A percentile compares a stretch with the other conserved stretches of the same genome.
Conservation (phyloP, 2,888 invertebrate genomes). For the Glaucopsyche alexis region DNA sequence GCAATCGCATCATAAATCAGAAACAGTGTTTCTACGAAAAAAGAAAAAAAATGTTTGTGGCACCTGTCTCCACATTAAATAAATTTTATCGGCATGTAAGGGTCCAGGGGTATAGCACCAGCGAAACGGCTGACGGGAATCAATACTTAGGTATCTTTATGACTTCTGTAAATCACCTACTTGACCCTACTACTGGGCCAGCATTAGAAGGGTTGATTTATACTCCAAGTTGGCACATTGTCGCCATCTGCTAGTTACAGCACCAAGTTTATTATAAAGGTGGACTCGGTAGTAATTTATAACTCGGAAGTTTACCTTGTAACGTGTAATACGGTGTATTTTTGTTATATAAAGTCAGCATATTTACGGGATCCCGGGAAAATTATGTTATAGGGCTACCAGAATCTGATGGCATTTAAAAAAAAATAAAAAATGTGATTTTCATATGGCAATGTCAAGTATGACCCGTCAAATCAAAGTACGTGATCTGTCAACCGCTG, state of each 20-base stretch:
- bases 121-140: constrained; percentile 12
- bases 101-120: constrained; percentile 5
- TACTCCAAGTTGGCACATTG: constrained; percentile 72
- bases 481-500: too few relatives aligned
- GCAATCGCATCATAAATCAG: background rate
- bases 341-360: constrained; percentile 15
- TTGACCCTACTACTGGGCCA: constrained; percentile 67
- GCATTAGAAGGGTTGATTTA: constrained; percentile 79
- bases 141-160: constrained; percentile 28
- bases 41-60: background rate
- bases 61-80: constrained; percentile 25
- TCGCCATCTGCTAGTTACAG: constrained; percentile 68
- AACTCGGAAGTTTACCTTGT: constrained; percentile 29
- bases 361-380: background rate
- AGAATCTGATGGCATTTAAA: too few relatives aligned
- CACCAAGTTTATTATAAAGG: constrained; percentile 69
- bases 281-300: constrained; percentile 47
- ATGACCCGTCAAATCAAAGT: too few relatives aligned
- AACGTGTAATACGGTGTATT: constrained; percentile 7
- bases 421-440: too few relatives aligned
- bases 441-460: too few relatives aligned
- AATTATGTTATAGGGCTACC: too few relatives aligned
- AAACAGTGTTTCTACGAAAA: background rate
- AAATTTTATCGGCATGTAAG: constrained; percentile 26
- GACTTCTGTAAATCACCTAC: constrained; percentile 51